Conservation (phyloP, 2,888 invertebrate species). For the Eupithecia subumbrata region DNA sequence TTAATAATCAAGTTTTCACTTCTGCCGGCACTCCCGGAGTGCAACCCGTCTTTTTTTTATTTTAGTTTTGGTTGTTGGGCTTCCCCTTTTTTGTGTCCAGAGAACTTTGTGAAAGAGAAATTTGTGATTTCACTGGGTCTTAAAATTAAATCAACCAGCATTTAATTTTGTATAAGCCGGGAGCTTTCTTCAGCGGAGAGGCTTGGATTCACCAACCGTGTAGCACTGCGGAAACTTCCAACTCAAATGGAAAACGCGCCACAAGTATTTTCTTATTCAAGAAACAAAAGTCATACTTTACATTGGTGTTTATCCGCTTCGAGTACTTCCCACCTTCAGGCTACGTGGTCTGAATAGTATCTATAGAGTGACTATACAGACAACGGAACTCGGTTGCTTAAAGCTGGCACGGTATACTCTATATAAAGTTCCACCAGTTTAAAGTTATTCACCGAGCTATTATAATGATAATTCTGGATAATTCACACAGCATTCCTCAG, state of each 20-base stretch:
- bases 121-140: not conserved
- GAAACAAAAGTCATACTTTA: constrained; percentile 36
- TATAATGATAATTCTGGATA: not conserved
- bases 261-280: constrained; percentile 35
- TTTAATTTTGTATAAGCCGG: not conserved
- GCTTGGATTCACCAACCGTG: not conserved
- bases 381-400: not conserved
- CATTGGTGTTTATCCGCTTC: constrained; percentile 38
- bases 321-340: constrained; percentile 33
- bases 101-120: too few relatives aligned
- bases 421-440: too few relatives aligned
- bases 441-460: not conserved
- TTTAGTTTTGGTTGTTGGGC: not conserved
- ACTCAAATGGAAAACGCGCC: constrained; percentile 31
- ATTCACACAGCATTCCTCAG: too few relatives aligned
- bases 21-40: too few relatives aligned
- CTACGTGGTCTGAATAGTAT: constrained; percentile 35
- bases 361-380: not conserved
- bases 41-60: too few relatives aligned
- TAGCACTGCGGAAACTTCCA: not conserved
- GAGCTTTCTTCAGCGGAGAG: not conserved
- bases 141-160: not conserved
- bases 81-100: too few relatives aligned
- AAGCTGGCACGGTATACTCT: not conserved
- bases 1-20: too few relatives aligned